phyloP scores from a whole-genome alignment of 2,797 vertebrate species.

The Halcyon leucocephala region DNA sequence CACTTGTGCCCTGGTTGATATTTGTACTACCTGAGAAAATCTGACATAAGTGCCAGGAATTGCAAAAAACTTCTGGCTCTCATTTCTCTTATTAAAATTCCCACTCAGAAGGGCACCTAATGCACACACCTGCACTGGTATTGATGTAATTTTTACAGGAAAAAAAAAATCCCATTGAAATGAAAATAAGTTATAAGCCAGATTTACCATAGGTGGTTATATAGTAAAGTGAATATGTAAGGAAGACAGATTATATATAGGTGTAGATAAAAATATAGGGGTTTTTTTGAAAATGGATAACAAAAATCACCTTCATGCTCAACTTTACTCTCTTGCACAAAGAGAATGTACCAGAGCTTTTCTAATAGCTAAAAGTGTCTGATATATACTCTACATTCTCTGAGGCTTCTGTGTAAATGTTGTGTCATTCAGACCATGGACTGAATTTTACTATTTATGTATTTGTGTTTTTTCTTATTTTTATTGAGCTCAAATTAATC shows the following conservation, averaged over 20 bases:
- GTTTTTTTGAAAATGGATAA: background rate
- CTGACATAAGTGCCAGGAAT: background rate
- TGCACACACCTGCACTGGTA: background rate
- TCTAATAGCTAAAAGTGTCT: background rate
- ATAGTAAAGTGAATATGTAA: background rate
- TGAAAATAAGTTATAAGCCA: background rate
- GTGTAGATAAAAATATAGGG: background rate
- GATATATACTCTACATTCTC: background rate
- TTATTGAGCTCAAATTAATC: constrained; percentile 30
- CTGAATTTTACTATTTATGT: background rate
- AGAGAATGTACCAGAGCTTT: background rate
- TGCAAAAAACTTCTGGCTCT: background rate
- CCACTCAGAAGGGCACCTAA: background rate
- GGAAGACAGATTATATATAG: background rate
- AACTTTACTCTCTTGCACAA: background rate
- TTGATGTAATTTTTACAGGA: background rate
- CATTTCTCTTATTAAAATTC: background rate
- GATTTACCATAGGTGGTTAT: background rate
- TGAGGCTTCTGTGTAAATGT: background rate
- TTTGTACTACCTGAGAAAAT: background rate
- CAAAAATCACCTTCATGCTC: background rate
- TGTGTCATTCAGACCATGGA: background rate
- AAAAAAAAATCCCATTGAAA: background rate
- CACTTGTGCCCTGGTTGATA: background rate
- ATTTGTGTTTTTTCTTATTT: background rate